phyloP scores from a whole-genome alignment of 2,888 invertebrate species.

The Mayetiola destructor region DNA sequence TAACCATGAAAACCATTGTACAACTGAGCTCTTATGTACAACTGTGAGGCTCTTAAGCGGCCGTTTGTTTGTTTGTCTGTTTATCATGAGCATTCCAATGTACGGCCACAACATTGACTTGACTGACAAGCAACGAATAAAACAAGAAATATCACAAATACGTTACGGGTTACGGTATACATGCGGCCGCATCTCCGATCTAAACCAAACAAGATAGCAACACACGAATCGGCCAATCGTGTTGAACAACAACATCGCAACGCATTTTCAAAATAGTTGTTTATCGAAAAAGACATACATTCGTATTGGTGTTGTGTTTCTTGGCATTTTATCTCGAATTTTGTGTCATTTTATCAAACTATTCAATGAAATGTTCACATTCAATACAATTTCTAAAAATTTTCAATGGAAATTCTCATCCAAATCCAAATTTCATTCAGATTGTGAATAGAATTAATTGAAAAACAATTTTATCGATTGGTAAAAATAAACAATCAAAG shows the following conservation, averaged over 20 bases:
- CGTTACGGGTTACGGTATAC: neutral
- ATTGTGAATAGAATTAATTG: neutral
- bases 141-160: neutral
- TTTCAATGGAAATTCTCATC: neutral
- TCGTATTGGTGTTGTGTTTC: neutral
- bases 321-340: neutral
- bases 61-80: neutral
- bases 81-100: neutral
- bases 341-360: no score
- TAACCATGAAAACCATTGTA: neutral
- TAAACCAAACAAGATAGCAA: neutral
- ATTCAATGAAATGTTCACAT: neutral
- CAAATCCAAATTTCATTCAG: neutral
- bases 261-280: constrained; percentile 11
- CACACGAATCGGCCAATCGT: neutral
- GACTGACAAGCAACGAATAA: neutral
- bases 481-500: no score
- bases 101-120: constrained; percentile 3
- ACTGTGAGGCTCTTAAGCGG: neutral
- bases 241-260: neutral
- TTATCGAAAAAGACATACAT: constrained; percentile 7
- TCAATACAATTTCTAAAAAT: neutral
- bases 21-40: no score
- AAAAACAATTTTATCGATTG: neutral
- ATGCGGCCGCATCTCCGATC: neutral